Evolutionary conservation across 1,140 invertebrate species (phyloP).

Genomic region (Cotesia typhae): DNA sequence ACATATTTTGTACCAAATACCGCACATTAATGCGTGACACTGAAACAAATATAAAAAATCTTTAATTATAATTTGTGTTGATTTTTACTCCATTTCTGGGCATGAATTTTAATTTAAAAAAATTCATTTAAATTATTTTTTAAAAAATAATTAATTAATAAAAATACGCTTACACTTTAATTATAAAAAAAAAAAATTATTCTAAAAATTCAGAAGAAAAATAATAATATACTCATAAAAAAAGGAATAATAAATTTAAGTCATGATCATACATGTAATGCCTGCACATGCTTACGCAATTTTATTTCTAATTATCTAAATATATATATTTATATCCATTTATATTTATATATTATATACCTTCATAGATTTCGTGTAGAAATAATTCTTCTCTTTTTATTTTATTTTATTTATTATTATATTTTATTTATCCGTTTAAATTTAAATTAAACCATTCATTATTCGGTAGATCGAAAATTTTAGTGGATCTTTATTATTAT

Average conservation of each 20-base stretch:
- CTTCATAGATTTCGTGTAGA: constrained; percentile 58
- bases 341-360: constrained; percentile 53
- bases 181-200: too few relatives aligned
- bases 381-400: constrained; percentile 56
- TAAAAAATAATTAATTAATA: too few relatives aligned
- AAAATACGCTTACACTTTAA: too few relatives aligned
- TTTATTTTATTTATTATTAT: constrained; percentile 40
- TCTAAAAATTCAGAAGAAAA: too few relatives aligned
- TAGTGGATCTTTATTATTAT: not conserved
- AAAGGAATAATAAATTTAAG: not conserved
- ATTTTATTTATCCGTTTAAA: constrained; percentile 49
- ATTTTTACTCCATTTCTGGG: not conserved
- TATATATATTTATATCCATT: constrained; percentile 53
- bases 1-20: constrained; percentile 46
- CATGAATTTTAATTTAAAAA: too few relatives aligned
- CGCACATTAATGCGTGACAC: constrained; percentile 46
- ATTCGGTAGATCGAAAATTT: constrained; percentile 29
- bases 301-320: constrained; percentile 59
- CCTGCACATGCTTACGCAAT: constrained; percentile 37
- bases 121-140: too few relatives aligned
- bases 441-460: constrained; percentile 35
- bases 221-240: too few relatives aligned
- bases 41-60: constrained; percentile 29
- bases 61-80: not conserved
- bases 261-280: constrained; percentile 39